Percentiles rank a stretch among this genome's conserved stretches.
Evolutionary conservation across 2,888 invertebrate species (phyloP).

Genomic region (Chalcis sispes): DNA sequence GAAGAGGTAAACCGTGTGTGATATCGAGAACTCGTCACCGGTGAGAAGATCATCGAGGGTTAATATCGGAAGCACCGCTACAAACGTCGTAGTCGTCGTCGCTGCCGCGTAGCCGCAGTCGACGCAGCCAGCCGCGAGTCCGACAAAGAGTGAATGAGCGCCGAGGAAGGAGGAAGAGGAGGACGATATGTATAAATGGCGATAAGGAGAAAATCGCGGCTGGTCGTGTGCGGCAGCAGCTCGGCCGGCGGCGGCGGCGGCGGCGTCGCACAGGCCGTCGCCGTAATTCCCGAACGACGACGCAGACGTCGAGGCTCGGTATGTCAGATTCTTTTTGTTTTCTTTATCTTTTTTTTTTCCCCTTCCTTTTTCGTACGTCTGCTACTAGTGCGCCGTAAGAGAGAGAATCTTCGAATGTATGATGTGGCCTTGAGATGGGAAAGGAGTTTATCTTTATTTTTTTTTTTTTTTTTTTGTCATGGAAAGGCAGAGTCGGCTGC

Average conservation of each 20-base stretch:
- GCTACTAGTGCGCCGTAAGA: too few relatives aligned
- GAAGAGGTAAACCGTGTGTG: too few relatives aligned
- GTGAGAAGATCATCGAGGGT: too few relatives aligned
- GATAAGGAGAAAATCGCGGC: slow-evolving; percentile 56
- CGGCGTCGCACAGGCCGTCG: slow-evolving; percentile 34
- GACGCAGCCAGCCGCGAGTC: not conserved
- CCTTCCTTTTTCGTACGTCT: not conserved
- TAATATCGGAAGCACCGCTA: not conserved
- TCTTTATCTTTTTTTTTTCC: too few relatives aligned
- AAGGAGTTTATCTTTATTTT: too few relatives aligned
- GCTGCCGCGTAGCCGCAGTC: slow-evolving; percentile 1
- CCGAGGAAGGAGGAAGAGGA: not conserved
- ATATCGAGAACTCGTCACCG: too few relatives aligned
- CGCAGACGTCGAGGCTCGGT: slow-evolving; percentile 55
- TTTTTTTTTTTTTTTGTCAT: too few relatives aligned
- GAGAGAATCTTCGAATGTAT: too few relatives aligned
- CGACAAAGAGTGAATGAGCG: too few relatives aligned
- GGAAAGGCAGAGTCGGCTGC: too few relatives aligned
- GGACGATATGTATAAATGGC: slow-evolving; percentile 54
- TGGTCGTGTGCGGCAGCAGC: slow-evolving; percentile 55
- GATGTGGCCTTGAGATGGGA: too few relatives aligned
- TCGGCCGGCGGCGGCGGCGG: slow-evolving; percentile 38
- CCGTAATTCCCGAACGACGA: slow-evolving; percentile 49
- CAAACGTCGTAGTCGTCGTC: not conserved
- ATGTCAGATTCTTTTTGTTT: slow-evolving; percentile 13